These are phyloP conservation scores for human DNA, from an alignment of 2,113 vertebrate genomes.

Conservation along the genomic window GRCh38 chr18:33610001-33610500, in stretches of 20 bases:
- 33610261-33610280: conserved; percentile 48
- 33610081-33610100: background rate
- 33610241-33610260: background rate
- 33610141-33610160: conserved; percentile 45
- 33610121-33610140: conserved; percentile 30
- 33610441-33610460: background rate
- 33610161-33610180: conserved; percentile 54
- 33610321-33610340: background rate
- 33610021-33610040: background rate
- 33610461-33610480: background rate
- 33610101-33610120: conserved; percentile 43
- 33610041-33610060: background rate
- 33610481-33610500: background rate
- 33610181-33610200: conserved; percentile 38
- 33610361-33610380: background rate
- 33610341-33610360: background rate
- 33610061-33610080: background rate
- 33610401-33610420: background rate
- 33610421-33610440: background rate
- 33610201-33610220: conserved; percentile 35
- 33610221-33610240: conserved; percentile 36
- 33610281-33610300: conserved; percentile 29
- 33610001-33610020: background rate
- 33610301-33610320: background rate
- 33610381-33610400: background rate